phyloP scores from a whole-genome alignment of 2,888 invertebrate genomes.

The Eustalomyia histrio region DNA sequence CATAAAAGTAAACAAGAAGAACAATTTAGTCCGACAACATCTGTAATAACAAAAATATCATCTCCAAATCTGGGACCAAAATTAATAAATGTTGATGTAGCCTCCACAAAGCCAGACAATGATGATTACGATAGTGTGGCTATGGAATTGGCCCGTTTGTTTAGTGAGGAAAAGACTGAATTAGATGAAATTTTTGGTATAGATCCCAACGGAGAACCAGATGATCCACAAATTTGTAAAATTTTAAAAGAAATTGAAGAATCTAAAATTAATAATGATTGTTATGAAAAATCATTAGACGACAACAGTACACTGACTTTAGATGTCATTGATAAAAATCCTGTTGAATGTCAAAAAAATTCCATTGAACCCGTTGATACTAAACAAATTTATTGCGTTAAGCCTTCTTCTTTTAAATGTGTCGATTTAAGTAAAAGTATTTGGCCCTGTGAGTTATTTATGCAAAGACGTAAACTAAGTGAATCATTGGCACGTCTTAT shows the following conservation, averaged over 20 bases:
- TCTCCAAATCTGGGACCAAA: neutral
- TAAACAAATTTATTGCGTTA: neutral
- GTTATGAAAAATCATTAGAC: neutral
- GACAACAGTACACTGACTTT: neutral
- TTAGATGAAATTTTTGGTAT: slow-evolving; percentile 76
- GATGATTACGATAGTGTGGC: slow-evolving; percentile 67
- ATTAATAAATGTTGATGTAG: too few species aligned
- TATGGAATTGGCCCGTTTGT: slow-evolving; percentile 73
- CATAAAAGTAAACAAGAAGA: neutral
- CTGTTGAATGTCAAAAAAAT: neutral
- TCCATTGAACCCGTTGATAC: neutral
- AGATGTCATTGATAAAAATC: neutral
- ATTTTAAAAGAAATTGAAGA: slow-evolving; percentile 72
- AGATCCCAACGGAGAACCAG: slow-evolving; percentile 66
- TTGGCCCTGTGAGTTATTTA: slow-evolving; percentile 77
- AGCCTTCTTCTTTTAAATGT: neutral
- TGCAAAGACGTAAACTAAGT: slow-evolving; percentile 71
- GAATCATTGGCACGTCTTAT: slow-evolving; percentile 70
- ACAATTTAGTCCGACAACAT: slow-evolving; percentile 28
- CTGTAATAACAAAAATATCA: slow-evolving; percentile 10
- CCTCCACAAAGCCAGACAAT: neutral
- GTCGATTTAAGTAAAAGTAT: slow-evolving; percentile 72
- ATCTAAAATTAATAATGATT: slow-evolving; percentile 60
- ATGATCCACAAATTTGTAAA: slow-evolving; percentile 70
- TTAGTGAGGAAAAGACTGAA: slow-evolving; percentile 72